A percentile compares a stretch with the other conserved stretches of the same genome.
phyloP scores from a whole-genome alignment of 2,113 vertebrate genomes.

The Notothenia rossii region DNA sequence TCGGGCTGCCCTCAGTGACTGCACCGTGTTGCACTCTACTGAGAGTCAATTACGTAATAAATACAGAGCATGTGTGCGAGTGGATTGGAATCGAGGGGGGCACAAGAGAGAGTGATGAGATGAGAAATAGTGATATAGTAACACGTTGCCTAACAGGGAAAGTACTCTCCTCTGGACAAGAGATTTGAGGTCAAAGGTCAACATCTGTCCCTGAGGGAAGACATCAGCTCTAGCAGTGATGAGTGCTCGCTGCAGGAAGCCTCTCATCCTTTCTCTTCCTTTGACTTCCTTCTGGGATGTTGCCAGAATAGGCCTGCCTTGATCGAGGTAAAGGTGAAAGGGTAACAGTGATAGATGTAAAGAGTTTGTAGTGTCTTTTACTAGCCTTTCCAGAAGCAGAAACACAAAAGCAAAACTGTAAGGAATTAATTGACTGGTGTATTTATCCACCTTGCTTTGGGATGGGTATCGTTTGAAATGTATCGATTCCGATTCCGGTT shows the following conservation, averaged over 20 bases:
- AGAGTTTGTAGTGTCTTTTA: not conserved
- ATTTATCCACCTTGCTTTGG: not conserved
- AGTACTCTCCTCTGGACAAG: not conserved
- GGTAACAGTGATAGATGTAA: not conserved
- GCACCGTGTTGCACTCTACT: constrained; percentile 12
- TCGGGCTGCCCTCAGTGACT: constrained; percentile 33
- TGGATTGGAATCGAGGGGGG: not conserved
- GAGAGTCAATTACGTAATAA: constrained; percentile 56
- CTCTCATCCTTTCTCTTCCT: not conserved
- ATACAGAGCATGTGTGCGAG: not conserved
- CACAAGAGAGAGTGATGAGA: constrained; percentile 4
- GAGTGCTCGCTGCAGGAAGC: not conserved
- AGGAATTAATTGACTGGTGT: not conserved
- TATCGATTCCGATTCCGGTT: no score
- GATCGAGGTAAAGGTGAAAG: not conserved
- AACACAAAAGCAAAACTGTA: not conserved
- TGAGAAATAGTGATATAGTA: constrained; percentile 17
- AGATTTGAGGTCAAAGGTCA: constrained; percentile 42
- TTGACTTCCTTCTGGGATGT: not conserved
- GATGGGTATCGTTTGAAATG: no score
- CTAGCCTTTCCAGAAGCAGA: not conserved
- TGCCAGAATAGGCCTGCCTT: not conserved
- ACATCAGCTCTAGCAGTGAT: constrained; percentile 10
- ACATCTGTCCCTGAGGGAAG: constrained; percentile 39
- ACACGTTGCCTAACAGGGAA: constrained; percentile 7